phyloP scores from a whole-genome alignment of 2,113 vertebrate genomes.

The Perca schrenkii region DNA sequence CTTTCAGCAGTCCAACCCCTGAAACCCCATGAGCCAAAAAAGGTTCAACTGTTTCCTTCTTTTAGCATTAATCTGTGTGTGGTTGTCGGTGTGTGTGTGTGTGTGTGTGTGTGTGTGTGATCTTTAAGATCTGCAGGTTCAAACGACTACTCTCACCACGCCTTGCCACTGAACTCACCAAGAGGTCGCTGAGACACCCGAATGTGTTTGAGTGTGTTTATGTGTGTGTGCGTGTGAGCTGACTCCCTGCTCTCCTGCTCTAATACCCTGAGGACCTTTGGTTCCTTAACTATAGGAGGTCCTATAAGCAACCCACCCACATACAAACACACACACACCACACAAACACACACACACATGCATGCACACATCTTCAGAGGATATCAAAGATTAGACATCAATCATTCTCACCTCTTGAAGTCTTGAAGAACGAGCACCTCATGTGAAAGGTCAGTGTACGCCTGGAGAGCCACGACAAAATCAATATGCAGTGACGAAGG shows the following conservation, averaged over 20 bases:
- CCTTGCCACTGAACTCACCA: slow-evolving; percentile 80
- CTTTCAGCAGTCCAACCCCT: slow-evolving; percentile 6
- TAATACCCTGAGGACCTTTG: slow-evolving; percentile 83
- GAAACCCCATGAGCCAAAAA: neutral
- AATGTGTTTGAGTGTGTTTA: slow-evolving; percentile 25
- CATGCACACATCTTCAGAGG: slow-evolving; percentile 76
- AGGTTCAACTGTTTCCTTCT: slow-evolving; percentile 27
- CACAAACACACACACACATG: slow-evolving; percentile 27
- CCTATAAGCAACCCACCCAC: slow-evolving; percentile 61
- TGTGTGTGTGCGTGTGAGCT: slow-evolving; percentile 35
- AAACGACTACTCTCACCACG: slow-evolving; percentile 77
- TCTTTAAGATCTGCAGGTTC: slow-evolving; percentile 80
- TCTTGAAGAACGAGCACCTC: slow-evolving; percentile 77
- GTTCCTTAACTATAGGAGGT: slow-evolving; percentile 78
- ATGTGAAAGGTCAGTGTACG: slow-evolving; percentile 74
- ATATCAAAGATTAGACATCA: slow-evolving; percentile 82
- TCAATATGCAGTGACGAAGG: slow-evolving; percentile 65
- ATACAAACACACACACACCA: neutral
- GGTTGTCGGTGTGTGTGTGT: slow-evolving; percentile 22
- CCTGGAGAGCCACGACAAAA: slow-evolving; percentile 64
- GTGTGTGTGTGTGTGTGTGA: slow-evolving; percentile 62
- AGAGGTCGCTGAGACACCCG: slow-evolving; percentile 76
- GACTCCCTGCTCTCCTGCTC: slow-evolving; percentile 73
- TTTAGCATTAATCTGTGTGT: slow-evolving; percentile 52
- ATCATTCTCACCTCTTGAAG: slow-evolving; percentile 78